Evolutionary conservation across 2,888 invertebrate species (phyloP), one percentile per base, ranked within the genome.

Genomic region (Rhogogaster chlorosoma): DNA sequence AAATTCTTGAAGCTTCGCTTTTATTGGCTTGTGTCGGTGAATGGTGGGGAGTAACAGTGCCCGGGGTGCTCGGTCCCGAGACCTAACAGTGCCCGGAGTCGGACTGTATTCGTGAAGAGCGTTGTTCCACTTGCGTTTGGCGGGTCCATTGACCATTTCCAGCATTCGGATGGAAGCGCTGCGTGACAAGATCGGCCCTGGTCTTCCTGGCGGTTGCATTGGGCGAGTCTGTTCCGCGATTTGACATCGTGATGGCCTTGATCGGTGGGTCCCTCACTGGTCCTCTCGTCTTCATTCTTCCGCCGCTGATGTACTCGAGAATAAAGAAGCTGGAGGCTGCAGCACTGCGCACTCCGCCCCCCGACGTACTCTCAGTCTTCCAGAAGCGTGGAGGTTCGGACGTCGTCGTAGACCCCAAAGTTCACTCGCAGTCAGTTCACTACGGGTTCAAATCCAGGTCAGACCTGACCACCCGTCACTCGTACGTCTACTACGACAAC

Each of bases 211-310:
- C 97, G 0, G 95, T 98, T 7, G 95, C 97, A 45, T 94, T 98
- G 2, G 98, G 97, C 0, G 97, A 98, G 93, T 95, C 97, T 0
- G 96, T 98, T 0, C 98, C 98, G 0, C 95, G 96, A 87, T 98
- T 98, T 91, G 98, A 98, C 89, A 94, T 98, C 29, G 96, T 98
- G 15, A 97, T 98, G 96, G 96, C 97, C 1, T 94, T 98, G 0
- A 96, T 98, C 12, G 98, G 98, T 0, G 98, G 98, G 5, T 96
- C 97, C 0, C 94, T 98, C 5, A 97, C 97, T 0, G 97, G 98
- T 0, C 97, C 98, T 0, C 93, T 98, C 15, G 96, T 98, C 89
- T 98, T 98, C 88, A 95, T 98, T 86, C 95, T 97, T 85, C 98
- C 98, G 0, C 97, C 98, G 0, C 89, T 98, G 67, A 96, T 98